Conservation (phyloP, 1,140 invertebrate species). For the Oryctes rhinoceros region DNA sequence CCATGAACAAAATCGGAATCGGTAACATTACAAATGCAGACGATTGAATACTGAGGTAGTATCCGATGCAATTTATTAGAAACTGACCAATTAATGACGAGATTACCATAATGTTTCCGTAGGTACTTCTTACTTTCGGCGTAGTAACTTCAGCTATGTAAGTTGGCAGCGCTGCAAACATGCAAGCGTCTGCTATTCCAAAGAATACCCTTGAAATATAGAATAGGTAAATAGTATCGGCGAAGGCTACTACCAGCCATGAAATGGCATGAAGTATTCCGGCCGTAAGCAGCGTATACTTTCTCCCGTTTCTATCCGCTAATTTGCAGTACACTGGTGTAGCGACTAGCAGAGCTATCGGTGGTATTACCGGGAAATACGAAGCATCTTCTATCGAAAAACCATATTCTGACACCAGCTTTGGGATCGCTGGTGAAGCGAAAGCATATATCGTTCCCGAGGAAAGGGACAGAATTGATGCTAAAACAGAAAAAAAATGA, state of each 20-base stretch:
- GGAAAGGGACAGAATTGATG: background rate
- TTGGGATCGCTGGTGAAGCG: constrained; percentile 40
- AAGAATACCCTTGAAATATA: constrained; percentile 51
- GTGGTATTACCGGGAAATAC: constrained; percentile 43
- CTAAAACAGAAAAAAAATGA: background rate
- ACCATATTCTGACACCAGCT: constrained; percentile 16
- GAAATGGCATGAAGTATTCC: constrained; percentile 41
- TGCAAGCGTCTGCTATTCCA: constrained; percentile 43
- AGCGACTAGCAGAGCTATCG: constrained; percentile 43
- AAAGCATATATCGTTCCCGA: constrained; percentile 7
- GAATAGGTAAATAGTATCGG: constrained; percentile 50
- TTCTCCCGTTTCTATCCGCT: constrained; percentile 51
- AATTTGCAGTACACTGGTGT: constrained; percentile 45
- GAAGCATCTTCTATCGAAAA: constrained; percentile 46
- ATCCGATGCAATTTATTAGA: constrained; percentile 50
- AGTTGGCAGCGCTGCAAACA: constrained; percentile 33
- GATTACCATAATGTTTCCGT: constrained; percentile 42
- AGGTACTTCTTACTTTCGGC: constrained; percentile 44
- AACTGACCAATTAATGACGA: constrained; percentile 39
- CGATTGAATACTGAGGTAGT: constrained; percentile 30
- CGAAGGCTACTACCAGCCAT: constrained; percentile 45
- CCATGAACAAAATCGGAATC: constrained; percentile 65
- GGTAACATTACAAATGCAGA: constrained; percentile 5
- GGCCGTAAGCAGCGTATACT: constrained; percentile 44
- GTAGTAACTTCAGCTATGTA: constrained; percentile 47